phyloP scores from a whole-genome alignment of 2,797 vertebrate genomes.

The Mus caroli region DNA sequence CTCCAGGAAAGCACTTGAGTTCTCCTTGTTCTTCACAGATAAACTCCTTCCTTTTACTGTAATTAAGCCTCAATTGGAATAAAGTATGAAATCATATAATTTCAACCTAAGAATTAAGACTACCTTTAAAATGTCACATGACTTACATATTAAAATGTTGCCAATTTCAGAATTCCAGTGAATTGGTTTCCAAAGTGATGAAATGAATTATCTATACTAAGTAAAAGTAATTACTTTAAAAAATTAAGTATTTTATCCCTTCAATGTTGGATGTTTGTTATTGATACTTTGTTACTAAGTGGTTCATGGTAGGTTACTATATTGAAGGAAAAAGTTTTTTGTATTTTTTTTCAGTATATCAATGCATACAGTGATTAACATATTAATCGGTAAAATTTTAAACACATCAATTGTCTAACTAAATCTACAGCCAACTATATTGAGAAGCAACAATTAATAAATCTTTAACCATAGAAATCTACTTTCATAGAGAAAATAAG shows the following conservation, averaged over 20 bases:
- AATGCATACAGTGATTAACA: conserved; percentile 29
- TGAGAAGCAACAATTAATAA: conserved; percentile 26
- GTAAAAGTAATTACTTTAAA: conserved; percentile 39
- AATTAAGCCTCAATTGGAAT: neutral
- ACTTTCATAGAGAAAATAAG: neutral
- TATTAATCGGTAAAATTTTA: conserved; percentile 46
- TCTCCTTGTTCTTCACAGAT: neutral
- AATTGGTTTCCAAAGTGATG: conserved; percentile 31
- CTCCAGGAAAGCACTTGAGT: neutral
- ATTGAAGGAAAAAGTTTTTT: conserved; percentile 26
- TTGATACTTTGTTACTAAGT: neutral
- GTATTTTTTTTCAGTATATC: neutral
- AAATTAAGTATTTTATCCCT: conserved; percentile 46
- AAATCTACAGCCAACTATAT: neutral
- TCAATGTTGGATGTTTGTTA: neutral
- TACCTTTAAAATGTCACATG: neutral
- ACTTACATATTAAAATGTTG: conserved; percentile 10
- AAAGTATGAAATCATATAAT: conserved; percentile 3
- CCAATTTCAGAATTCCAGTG: conserved; percentile 30
- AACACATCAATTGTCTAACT: conserved; percentile 2
- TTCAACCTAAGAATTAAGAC: conserved; percentile 34
- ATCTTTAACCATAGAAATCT: conserved; percentile 34
- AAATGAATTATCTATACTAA: conserved; percentile 23
- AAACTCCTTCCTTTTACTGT: conserved; percentile 5
- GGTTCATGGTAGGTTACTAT: conserved; percentile 25